These are phyloP conservation scores for Erinaceus europaeus DNA, from an alignment of 2,113 vertebrate species.

Conservation along the genomic window DNA sequence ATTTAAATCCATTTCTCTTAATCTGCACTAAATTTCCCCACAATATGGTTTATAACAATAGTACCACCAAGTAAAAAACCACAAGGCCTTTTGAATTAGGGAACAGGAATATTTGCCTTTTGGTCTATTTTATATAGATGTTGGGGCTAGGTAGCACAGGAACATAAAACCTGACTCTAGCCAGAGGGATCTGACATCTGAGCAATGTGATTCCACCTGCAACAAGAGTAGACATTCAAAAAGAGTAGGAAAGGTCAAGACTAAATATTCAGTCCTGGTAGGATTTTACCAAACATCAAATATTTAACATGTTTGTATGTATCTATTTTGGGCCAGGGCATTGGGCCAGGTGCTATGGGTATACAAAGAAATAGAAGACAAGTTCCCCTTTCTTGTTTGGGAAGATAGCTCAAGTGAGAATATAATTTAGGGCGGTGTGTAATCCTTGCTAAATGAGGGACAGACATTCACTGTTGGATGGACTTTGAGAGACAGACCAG, in stretches of 20 bases:
- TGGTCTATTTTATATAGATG: not conserved
- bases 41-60: not conserved
- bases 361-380: not conserved
- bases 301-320: not conserved
- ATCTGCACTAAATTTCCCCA: not conserved
- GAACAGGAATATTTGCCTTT: not conserved
- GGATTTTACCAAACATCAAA: conserved; percentile 23
- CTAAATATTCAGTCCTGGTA: not conserved
- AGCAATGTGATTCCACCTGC: not conserved
- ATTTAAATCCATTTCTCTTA: not conserved
- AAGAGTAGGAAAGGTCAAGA: not conserved
- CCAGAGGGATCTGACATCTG: not conserved
- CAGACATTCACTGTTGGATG: not conserved
- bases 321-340: not conserved
- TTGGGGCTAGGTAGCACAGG: not conserved
- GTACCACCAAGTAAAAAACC: not conserved
- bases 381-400: not conserved
- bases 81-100: not conserved
- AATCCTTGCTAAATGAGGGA: not conserved
- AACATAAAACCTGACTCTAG: not conserved
- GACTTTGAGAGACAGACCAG: not conserved
- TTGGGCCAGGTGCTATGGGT: not conserved
- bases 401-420: not conserved
- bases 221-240: not conserved
- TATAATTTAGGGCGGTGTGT: not conserved